A percentile compares a stretch with the other conserved stretches of the same genome.
phyloP scores from a whole-genome alignment of 2,888 invertebrate species.

The Crematogaster levior region DNA sequence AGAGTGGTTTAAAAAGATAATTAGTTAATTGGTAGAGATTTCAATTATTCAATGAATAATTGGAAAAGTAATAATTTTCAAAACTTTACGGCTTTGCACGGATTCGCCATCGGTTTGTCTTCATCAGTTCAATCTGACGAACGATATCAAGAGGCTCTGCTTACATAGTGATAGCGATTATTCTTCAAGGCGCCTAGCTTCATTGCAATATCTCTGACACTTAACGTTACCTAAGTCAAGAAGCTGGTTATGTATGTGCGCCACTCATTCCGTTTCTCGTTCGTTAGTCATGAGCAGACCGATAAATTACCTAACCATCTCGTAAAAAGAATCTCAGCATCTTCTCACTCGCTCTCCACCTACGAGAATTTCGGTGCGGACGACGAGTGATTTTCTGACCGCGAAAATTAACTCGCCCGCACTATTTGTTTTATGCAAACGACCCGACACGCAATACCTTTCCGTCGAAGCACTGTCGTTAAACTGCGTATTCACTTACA shows the following conservation, averaged over 20 bases:
- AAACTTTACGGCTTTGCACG: constrained; percentile 45
- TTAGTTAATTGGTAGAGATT: neutral
- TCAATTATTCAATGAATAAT: neutral
- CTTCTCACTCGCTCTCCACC: neutral
- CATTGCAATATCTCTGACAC: constrained; percentile 65
- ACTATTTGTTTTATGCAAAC: constrained; percentile 62
- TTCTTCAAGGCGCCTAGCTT: constrained; percentile 64
- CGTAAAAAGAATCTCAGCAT: constrained; percentile 3
- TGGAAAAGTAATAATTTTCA: constrained; percentile 8
- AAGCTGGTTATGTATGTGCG: constrained; percentile 4
- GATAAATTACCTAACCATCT: constrained; percentile 56
- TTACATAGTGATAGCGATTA: constrained; percentile 65
- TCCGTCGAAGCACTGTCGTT: constrained; percentile 13
- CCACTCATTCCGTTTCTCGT: constrained; percentile 52
- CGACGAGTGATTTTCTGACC: constrained; percentile 1
- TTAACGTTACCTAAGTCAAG: constrained; percentile 60
- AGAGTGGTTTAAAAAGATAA: neutral
- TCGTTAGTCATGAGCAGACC: constrained; percentile 61
- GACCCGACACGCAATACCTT: constrained; percentile 22
- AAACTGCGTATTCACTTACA: constrained; percentile 53
- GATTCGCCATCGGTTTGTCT: constrained; percentile 68
- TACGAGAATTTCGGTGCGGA: neutral
- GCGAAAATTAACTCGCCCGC: constrained; percentile 26
- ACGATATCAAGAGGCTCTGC: constrained; percentile 51
- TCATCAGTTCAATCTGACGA: constrained; percentile 44